Evolutionary conservation across 53 echinoderm and acorn worm genomes (phyloP).

Genomic region (Astropecten irregularis): DNA sequence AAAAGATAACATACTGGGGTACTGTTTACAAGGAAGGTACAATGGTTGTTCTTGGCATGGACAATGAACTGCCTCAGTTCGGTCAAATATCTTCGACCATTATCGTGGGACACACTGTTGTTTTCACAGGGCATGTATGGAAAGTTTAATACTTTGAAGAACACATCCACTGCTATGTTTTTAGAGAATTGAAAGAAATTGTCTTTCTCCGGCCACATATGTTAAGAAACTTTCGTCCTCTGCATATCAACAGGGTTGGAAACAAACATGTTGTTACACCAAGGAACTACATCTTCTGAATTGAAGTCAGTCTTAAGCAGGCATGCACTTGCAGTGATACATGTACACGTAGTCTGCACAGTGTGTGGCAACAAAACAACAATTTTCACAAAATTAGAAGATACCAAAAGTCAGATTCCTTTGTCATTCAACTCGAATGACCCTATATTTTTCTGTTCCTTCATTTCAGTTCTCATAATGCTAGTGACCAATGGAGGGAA

Average conservation of each 20-base stretch:
- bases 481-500: too few species aligned
- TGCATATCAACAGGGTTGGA: background rate
- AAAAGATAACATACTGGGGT: slow-evolving; percentile 42
- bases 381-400: too few species aligned
- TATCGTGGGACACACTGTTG: slow-evolving; percentile 19
- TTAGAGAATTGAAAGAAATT: slow-evolving; percentile 10
- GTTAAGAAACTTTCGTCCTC: slow-evolving; percentile 6
- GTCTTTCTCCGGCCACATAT: slow-evolving; percentile 13
- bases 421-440: too few species aligned
- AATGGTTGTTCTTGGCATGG: slow-evolving; percentile 29
- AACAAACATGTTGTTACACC: background rate
- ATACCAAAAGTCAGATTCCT: too few species aligned
- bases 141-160: slow-evolving; percentile 9
- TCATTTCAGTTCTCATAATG: too few species aligned
- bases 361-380: too few species aligned
- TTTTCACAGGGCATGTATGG: slow-evolving; percentile 22
- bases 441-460: too few species aligned
- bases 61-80: slow-evolving; percentile 31
- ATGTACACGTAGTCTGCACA: too few species aligned
- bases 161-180: slow-evolving; percentile 28
- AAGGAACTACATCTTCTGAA: slow-evolving; percentile 15
- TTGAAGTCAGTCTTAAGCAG: background rate
- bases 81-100: slow-evolving; percentile 6
- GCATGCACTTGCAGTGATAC: too few species aligned
- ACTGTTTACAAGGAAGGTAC: slow-evolving; percentile 34